These are phyloP conservation scores for Drosophila buzzatii DNA, from an alignment of 2,888 invertebrate species.

Conservation along the genomic window DNA sequence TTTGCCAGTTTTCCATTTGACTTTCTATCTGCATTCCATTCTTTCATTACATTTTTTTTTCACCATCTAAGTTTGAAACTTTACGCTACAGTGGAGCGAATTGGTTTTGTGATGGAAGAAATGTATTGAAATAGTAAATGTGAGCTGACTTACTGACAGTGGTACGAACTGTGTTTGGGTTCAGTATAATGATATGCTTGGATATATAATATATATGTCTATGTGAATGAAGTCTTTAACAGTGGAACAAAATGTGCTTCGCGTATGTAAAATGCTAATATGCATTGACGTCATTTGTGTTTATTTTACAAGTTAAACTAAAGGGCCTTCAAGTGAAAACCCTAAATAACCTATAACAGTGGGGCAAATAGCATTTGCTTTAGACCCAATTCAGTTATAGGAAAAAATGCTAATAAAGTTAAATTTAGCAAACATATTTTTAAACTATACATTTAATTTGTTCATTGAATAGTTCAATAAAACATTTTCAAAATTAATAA, in stretches of 20 bases:
- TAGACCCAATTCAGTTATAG: too few species aligned
- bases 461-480: too few species aligned
- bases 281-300: too few species aligned
- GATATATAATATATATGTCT: too few species aligned
- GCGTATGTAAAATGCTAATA: too few species aligned
- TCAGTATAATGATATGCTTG: too few species aligned
- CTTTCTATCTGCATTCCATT: conserved; percentile 22
- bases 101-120: background rate
- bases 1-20: conserved; percentile 49
- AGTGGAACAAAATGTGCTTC: background rate
- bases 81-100: conserved; percentile 48
- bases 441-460: too few species aligned
- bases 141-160: background rate
- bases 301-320: too few species aligned
- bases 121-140: background rate
- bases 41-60: conserved; percentile 12
- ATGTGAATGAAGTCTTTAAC: background rate
- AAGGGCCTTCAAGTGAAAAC: too few species aligned
- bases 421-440: too few species aligned
- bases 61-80: conserved; percentile 47
- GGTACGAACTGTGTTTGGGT: background rate
- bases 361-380: background rate
- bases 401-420: too few species aligned
- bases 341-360: background rate
- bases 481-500: too few species aligned